Conservation (phyloP, 2,888 invertebrate genomes). For the Drosophila algonquin region DNA sequence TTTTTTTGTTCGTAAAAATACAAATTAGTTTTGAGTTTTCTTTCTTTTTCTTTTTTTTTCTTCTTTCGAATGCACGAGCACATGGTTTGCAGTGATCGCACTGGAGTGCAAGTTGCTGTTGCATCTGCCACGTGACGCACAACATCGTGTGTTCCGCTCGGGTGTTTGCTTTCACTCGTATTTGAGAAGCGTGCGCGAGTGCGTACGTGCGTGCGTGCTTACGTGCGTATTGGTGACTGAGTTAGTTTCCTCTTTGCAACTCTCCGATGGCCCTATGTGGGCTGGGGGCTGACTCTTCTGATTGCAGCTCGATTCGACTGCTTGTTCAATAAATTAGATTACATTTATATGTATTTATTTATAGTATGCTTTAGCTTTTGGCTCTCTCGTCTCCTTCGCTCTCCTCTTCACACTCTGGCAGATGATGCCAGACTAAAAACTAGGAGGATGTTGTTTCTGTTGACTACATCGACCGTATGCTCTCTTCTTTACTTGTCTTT, state of each 20-base stretch:
- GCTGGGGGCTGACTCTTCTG: background rate
- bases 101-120: too few relatives aligned
- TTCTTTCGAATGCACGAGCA: slow-evolving; percentile 1
- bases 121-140: too few relatives aligned
- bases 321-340: slow-evolving; percentile 74
- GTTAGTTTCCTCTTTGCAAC: slow-evolving; percentile 51
- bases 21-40: slow-evolving; percentile 27
- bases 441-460: slow-evolving; percentile 36
- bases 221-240: slow-evolving; percentile 15
- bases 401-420: slow-evolving; percentile 3
- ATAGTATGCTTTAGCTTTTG: slow-evolving; percentile 65
- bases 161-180: background rate
- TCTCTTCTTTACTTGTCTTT: slow-evolving; percentile 51
- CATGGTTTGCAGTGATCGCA: too few relatives aligned
- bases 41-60: background rate
- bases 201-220: slow-evolving; percentile 7
- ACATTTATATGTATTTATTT: slow-evolving; percentile 64
- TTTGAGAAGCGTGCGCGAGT: background rate
- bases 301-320: slow-evolving; percentile 41
- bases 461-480: slow-evolving; percentile 8
- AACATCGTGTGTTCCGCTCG: background rate
- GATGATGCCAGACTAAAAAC: slow-evolving; percentile 44
- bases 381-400: slow-evolving; percentile 19
- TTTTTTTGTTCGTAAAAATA: slow-evolving; percentile 45
- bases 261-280: slow-evolving; percentile 27